Percentiles rank a stretch among this genome's conserved stretches.
phyloP scores from a whole-genome alignment of 2,888 invertebrate genomes.

The Teleogryllus oceanicus region DNA sequence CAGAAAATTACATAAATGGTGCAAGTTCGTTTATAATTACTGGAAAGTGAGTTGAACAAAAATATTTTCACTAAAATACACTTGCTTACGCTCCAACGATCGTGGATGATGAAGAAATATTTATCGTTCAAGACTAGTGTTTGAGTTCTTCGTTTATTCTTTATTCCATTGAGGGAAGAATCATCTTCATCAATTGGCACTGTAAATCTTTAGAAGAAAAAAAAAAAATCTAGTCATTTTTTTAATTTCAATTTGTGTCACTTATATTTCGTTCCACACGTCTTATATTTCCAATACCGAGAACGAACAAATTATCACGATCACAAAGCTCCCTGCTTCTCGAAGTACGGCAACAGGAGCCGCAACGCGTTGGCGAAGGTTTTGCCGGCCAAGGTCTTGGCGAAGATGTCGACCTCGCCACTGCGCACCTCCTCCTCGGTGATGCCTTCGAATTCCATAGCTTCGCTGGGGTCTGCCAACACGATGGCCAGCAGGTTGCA shows the following conservation, averaged over 20 bases:
- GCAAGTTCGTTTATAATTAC: too few relatives aligned
- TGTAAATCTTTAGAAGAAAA: too few relatives aligned
- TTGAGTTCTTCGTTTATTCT: background rate
- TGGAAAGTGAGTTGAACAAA: too few relatives aligned
- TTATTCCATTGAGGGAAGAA: too few relatives aligned
- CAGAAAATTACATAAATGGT: too few relatives aligned
- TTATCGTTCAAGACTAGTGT: background rate
- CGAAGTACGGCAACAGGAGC: conserved; percentile 27
- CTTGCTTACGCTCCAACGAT: too few relatives aligned
- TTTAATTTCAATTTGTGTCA: too few relatives aligned
- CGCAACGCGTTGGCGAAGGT: conserved; percentile 24
- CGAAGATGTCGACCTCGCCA: background rate
- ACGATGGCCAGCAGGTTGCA: conserved; percentile 38
- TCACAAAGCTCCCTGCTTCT: conserved; percentile 28
- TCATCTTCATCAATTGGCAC: too few relatives aligned
- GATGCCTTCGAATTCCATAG: conserved; percentile 30
- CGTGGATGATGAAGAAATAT: background rate
- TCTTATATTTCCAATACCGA: background rate
- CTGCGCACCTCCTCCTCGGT: conserved; percentile 26
- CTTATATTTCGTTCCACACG: too few relatives aligned
- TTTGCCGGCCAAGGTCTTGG: conserved; percentile 25
- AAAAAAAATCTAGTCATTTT: too few relatives aligned
- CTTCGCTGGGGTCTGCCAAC: conserved; percentile 37
- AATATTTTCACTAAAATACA: too few relatives aligned
- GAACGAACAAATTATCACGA: background rate